Percentiles rank a stretch among this genome's conserved stretches.
These are phyloP conservation scores for Abrostola tripartita DNA, from an alignment of 2,888 invertebrate genomes.

Conservation along the genomic window DNA sequence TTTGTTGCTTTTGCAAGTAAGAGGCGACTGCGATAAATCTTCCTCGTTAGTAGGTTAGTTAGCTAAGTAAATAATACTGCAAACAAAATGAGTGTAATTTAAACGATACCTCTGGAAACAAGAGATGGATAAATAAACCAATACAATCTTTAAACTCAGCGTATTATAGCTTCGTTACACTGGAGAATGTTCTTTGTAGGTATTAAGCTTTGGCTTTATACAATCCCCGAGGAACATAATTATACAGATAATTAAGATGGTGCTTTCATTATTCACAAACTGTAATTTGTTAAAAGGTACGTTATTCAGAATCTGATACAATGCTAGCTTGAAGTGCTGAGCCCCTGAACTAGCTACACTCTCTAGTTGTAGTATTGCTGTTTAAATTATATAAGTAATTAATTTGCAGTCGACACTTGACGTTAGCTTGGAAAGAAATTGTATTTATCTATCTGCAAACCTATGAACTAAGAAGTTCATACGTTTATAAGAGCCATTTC, in stretches of 20 bases:
- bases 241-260: conserved; percentile 13
- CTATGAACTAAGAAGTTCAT: too few relatives aligned
- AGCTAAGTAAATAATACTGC: conserved; percentile 24
- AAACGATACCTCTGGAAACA: conserved; percentile 7
- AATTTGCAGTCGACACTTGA: too few relatives aligned
- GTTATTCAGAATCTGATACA: neutral
- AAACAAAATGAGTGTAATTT: conserved; percentile 22
- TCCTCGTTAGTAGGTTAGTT: neutral
- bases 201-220: conserved; percentile 9
- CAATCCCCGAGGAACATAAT: conserved; percentile 6
- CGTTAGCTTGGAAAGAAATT: too few relatives aligned
- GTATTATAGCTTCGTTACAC: conserved; percentile 17
- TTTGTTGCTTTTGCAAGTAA: neutral
- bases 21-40: conserved; percentile 9
- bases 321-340: neutral
- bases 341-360: too few relatives aligned
- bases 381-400: too few relatives aligned
- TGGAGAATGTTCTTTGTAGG: conserved; percentile 17
- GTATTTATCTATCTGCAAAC: too few relatives aligned
- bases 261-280: conserved; percentile 12
- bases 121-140: neutral
- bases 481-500: too few relatives aligned
- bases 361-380: too few relatives aligned
- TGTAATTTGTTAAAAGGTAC: neutral
- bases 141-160: conserved; percentile 16